Percentiles rank a stretch among this genome's conserved stretches.
Conservation (phyloP, 2,888 invertebrate genomes). For the Zhuqinia jingwanae region DNA sequence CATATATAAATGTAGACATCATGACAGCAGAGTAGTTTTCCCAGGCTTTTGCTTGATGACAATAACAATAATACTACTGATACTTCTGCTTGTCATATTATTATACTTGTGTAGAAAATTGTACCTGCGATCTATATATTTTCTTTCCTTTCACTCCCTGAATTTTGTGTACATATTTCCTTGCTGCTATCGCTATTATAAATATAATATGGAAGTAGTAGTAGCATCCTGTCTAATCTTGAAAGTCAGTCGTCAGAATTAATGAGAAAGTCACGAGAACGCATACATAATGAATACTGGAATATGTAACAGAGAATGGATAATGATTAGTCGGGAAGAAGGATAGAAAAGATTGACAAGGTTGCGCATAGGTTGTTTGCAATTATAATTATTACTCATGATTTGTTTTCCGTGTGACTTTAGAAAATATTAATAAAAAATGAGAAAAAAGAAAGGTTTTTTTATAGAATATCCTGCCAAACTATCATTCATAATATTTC, state of each 20-base stretch:
- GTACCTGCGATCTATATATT: neutral
- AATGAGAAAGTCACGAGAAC: slow-evolving; percentile 44
- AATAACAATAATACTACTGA: too few species aligned
- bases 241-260: slow-evolving; percentile 42
- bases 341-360: slow-evolving; percentile 48
- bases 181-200: too few species aligned
- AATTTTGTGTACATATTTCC: too few species aligned
- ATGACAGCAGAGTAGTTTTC: neutral
- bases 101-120: neutral
- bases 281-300: slow-evolving; percentile 67
- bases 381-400: slow-evolving; percentile 3
- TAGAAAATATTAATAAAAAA: neutral
- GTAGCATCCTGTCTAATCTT: slow-evolving; percentile 18
- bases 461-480: too few species aligned
- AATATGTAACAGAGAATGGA: slow-evolving; percentile 49
- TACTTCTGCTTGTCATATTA: neutral
- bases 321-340: slow-evolving; percentile 47
- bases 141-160: neutral
- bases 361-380: slow-evolving; percentile 45
- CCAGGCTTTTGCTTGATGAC: neutral
- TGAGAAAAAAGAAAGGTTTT: neutral
- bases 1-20: too few species aligned
- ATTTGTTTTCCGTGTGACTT: slow-evolving; percentile 25
- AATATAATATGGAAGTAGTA: neutral
- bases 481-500: neutral